Evolutionary conservation across 2,888 invertebrate species (phyloP), one percentile per base, ranked within the genome.

Genomic region (Aleiodes alternator): DNA sequence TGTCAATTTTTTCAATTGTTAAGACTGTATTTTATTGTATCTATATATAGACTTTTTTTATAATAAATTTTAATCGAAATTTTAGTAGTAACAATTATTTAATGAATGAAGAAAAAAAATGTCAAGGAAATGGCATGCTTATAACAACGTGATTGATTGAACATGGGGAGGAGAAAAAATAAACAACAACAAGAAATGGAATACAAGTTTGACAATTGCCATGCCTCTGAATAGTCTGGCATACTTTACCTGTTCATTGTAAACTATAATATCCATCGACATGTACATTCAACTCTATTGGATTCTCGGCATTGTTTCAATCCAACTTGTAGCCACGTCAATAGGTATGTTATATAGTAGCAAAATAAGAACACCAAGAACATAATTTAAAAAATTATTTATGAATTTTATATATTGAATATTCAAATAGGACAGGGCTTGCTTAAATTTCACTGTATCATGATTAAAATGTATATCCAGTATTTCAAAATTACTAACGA

Each of bases 11-110:
- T 69, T 48, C 43, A 53, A 61, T 75, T 50, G 50, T 73, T 56
- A 69, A 64, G 29, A 72, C 72, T 77, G 51, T 23, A 77, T 79
- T 66, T 77, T 77, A 73, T 77, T 78, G 73, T 77, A 77, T 72
- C 71, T 69, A 61, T 64, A 61, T 64, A 51, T 61, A 53, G 12
- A 75, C 64, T 50, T 75, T 78, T 78, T 57, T 43, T 64, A 55
- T 51, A 51, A 72, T 57, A 53, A 61, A 61, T 61, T 11, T 68
- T 70, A 70, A 64, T 38, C 6, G 48, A 53, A 12, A 38, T 55
- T 16, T 16, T 12, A n/a, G 14, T 55, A 53, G 29, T n/a, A 55
- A 34, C 38, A 34, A 48, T 31, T 38, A 11, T 38, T 56, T 57
- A 53, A 50, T n/a, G 43, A 68, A 57, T 53, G 23, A n/a, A n/a